These are phyloP conservation scores for Smutsia gigantea DNA, from an alignment of 2,797 vertebrate species.

Conservation along the genomic window DNA sequence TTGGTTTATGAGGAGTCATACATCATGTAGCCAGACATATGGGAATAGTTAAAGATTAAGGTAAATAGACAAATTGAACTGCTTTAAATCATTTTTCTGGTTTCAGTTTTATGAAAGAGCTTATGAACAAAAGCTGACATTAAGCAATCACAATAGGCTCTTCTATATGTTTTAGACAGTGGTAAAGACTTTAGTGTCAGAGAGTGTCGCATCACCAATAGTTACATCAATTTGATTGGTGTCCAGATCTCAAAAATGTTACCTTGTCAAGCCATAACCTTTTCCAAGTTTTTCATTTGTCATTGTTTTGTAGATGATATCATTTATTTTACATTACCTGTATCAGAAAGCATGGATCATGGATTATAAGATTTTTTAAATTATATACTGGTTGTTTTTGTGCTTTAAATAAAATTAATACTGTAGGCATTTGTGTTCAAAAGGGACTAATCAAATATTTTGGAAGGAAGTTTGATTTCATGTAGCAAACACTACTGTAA, in stretches of 20 bases:
- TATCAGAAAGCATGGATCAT: conserved; percentile 85
- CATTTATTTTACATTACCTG: conserved; percentile 86
- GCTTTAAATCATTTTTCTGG: conserved; percentile 90
- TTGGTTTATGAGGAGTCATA: conserved; percentile 89
- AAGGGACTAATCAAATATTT: conserved; percentile 74
- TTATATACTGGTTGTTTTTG: conserved; percentile 80
- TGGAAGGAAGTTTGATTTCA: conserved; percentile 77
- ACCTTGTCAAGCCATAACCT: conserved; percentile 91
- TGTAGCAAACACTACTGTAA: conserved; percentile 62
- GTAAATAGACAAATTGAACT: conserved; percentile 91
- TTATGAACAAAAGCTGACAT: conserved; percentile 89
- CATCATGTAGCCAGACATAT: conserved; percentile 89
- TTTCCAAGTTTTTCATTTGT: conserved; percentile 92
- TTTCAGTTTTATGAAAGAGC: conserved; percentile 90
- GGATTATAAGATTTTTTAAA: conserved; percentile 85
- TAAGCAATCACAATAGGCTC: conserved; percentile 88
- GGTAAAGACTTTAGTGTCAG: conserved; percentile 90
- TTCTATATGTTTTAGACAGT: conserved; percentile 90
- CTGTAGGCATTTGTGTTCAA: conserved; percentile 77
- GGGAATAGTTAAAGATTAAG: conserved; percentile 91
- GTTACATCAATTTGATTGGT: conserved; percentile 89
- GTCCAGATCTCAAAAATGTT: conserved; percentile 89
- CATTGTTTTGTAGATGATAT: conserved; percentile 92
- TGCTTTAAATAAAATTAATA: conserved; percentile 84
- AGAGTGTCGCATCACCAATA: conserved; percentile 87